phyloP scores from a whole-genome alignment of 35 echinoderm and acorn worm genomes.

The Hemicentrotus pulcherrimus region DNA sequence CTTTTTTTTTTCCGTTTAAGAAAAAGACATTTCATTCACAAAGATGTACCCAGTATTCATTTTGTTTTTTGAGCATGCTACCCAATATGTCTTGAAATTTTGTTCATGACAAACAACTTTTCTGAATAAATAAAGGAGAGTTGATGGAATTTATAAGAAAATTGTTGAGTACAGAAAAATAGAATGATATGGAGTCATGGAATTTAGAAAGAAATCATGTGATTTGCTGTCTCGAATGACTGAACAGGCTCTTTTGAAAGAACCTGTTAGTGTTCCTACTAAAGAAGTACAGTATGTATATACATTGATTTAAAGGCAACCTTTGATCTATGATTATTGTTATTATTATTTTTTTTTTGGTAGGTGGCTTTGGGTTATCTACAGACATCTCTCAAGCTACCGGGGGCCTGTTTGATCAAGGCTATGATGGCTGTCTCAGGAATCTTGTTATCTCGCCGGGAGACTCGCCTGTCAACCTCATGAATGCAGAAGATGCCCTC shows the following conservation, averaged over 20 bases:
- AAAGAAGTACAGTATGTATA: too few species aligned
- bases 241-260: not conserved
- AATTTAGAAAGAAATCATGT: not conserved
- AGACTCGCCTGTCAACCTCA: not conserved
- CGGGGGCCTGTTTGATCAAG: not conserved
- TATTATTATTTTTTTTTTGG: not conserved
- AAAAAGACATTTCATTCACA: too few species aligned
- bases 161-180: too few species aligned
- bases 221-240: not conserved
- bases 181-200: too few species aligned
- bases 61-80: too few species aligned
- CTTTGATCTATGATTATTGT: not conserved
- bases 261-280: not conserved
- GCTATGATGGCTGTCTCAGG: not conserved
- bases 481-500: constrained; percentile 14
- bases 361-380: constrained; percentile 39
- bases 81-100: too few species aligned
- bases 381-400: not conserved
- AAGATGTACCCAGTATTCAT: too few species aligned
- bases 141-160: too few species aligned
- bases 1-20: too few species aligned
- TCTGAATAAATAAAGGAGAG: too few species aligned
- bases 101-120: too few species aligned
- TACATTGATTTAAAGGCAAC: too few species aligned
- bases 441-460: constrained; percentile 18